Base-by-base conservation (phyloP, 2,797 vertebrate genomes). In the Molothrus ater region DNA sequence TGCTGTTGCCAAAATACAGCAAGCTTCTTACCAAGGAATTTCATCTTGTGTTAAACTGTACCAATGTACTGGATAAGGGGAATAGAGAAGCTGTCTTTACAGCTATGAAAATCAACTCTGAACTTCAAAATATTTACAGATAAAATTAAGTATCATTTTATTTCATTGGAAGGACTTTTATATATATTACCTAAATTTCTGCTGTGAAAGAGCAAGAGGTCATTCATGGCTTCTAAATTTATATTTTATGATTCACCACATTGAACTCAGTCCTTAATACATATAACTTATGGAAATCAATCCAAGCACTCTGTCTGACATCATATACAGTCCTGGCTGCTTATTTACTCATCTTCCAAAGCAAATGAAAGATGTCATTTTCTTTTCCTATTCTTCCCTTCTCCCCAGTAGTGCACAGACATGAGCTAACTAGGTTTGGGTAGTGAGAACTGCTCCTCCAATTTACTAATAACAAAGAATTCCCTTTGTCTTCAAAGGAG, bases 221-320 rank as follows among this genome's bases (percentile, higher is more conserved):
- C 8, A 38, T 86, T 66, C 81, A 24, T 48, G 11, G 6, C 13
- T 63, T 81, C 36, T 65, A 59, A 90, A 65, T 36, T 51, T 69
- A 15, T 12, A 13, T 54, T 15, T 16, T 57, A 2, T 36, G 3
- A 4, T 40, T 28, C 48, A 56, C 28, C 31, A 42, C 5, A 1
- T 29, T 42, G 26, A 82, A 78, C 47, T 64, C 11, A 12, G 10
- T 65, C 29, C 28, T 47, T 65, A 86, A 54, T 53, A n/a, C 11
- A 19, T 0, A 0, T 64, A 68, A 50, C 4, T 65, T 19, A 19
- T 13, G 13, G 26, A 38, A 54, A 7, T 43, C 15, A 43, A 10
- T 43, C 21, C 40, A 72, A 13, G 12, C 71, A 9, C n/a, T 74
- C 24, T 63, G 29, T 28, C 10, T 50, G 50, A 61, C 21, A 19